Evolutionary conservation across 1,140 invertebrate genomes (phyloP), one percentile per base, ranked within the genome.

Genomic region (Aphaenogaster ashmeadi): DNA sequence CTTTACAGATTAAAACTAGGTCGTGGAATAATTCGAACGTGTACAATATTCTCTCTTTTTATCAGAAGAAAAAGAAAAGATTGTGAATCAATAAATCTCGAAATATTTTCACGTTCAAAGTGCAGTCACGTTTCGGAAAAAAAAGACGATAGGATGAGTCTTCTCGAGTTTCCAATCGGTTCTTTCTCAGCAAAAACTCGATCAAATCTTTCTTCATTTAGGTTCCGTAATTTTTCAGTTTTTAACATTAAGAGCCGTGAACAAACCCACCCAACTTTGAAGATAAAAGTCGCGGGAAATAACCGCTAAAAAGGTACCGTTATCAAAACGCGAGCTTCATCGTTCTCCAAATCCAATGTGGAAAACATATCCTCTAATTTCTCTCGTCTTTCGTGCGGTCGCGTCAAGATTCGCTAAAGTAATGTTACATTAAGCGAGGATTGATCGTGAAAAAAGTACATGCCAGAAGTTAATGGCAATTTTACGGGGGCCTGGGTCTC

Each of bases 351-450:
- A 47, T 8, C 15, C 60, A 36, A 77, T n/a, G 47, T 72, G 47
- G 54, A 47, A 9, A 67, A 41, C 7, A 21, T 80, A 38, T 67
- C 11, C 7, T 78, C 11, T 66, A 80, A 67, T 54, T 41, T 54
- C 18, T 38, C n/a, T 15, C 47, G 3, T 54, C 13, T 56, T 71
- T 6, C 38, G 2, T 33, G 58, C 27, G 27, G 21, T 27, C 75
- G 21, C 41, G 8, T 69, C n/a, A 38, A n/a, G 36, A 69, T 27
- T 6, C 18, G 18, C 47, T 74, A 27, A 74, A 60, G 21, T 74
- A 83, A 74, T 47, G 69, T 83, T 74, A 27, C 15, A 83, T 83
- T 72, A 81, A 71, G 62, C 78, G 33, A 69, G 36, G 13, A 27
- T 41, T 52, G 50, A 80, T 80, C 60, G 44, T n/a, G 44, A 18